These are phyloP conservation scores for Formicarius rufipectus DNA, from an alignment of 2,113 vertebrate species.

Conservation along the genomic window DNA sequence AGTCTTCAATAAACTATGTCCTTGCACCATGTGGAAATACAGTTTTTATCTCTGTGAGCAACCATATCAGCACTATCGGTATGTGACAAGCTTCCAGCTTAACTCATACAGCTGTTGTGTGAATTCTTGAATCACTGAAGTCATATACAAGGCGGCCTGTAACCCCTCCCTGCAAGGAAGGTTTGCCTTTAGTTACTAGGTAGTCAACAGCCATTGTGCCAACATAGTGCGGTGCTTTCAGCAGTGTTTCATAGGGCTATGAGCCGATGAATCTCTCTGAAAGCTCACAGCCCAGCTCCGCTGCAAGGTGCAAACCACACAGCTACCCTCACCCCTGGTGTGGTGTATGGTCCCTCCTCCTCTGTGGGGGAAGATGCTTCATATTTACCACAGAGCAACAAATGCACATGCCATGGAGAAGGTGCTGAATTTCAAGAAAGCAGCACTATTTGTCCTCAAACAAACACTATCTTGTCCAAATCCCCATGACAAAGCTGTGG, in stretches of 20 bases:
- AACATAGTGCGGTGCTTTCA: not conserved
- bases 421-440: not conserved
- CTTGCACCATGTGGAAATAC: constrained; percentile 9
- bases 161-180: not conserved
- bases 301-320: rapidly evolving
- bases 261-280: not conserved
- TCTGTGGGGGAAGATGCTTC: not conserved
- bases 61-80: constrained; percentile 25
- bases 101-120: constrained; percentile 18
- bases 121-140: not conserved
- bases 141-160: not conserved
- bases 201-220: not conserved
- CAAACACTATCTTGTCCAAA: not conserved
- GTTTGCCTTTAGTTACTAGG: not conserved
- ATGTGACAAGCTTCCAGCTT: constrained; percentile 4
- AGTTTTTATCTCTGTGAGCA: constrained; percentile 49
- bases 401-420: not conserved
- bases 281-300: not conserved
- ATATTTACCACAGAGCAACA: not conserved
- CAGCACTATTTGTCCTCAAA: not conserved
- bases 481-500: not conserved
- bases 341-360: rapidly evolving
- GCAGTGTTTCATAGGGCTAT: not conserved
- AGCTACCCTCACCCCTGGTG: rapidly evolving
- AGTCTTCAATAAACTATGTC: constrained; percentile 24